These are phyloP conservation scores for Ariolimax columbianus DNA, from an alignment of 2,888 invertebrate species.

Conservation along the genomic window DNA sequence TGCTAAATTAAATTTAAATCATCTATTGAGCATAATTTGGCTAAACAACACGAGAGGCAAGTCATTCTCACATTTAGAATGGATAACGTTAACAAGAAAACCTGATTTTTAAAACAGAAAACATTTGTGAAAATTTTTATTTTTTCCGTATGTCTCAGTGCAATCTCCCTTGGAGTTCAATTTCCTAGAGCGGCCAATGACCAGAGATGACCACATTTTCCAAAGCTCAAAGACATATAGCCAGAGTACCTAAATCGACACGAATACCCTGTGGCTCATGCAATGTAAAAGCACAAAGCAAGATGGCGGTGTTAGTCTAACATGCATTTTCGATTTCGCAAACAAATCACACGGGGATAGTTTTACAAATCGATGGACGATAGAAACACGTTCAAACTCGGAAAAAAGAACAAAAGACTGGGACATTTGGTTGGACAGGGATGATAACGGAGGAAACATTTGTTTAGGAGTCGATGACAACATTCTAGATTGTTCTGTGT, in stretches of 20 bases:
- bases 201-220: too few relatives aligned
- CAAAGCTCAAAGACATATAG: background rate
- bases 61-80: too few relatives aligned
- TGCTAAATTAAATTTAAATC: too few relatives aligned
- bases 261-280: background rate
- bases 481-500: background rate
- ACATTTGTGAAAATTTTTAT: too few relatives aligned
- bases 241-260: background rate
- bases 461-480: background rate
- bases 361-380: background rate
- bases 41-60: too few relatives aligned
- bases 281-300: background rate
- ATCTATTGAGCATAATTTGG: too few relatives aligned
- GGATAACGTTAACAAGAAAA: too few relatives aligned
- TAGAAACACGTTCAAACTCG: background rate
- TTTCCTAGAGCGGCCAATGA: too few relatives aligned
- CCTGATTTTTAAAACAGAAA: too few relatives aligned
- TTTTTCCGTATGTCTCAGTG: too few relatives aligned
- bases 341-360: background rate
- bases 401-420: background rate
- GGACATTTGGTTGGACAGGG: background rate
- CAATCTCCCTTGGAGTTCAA: too few relatives aligned
- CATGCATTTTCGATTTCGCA: constrained; percentile 3
- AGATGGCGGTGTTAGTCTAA: background rate
- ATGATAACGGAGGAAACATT: background rate